Evolutionary conservation across 2,797 vertebrate genomes (phyloP), one percentile per base, ranked within the genome.

Genomic region (Momotus momota): DNA sequence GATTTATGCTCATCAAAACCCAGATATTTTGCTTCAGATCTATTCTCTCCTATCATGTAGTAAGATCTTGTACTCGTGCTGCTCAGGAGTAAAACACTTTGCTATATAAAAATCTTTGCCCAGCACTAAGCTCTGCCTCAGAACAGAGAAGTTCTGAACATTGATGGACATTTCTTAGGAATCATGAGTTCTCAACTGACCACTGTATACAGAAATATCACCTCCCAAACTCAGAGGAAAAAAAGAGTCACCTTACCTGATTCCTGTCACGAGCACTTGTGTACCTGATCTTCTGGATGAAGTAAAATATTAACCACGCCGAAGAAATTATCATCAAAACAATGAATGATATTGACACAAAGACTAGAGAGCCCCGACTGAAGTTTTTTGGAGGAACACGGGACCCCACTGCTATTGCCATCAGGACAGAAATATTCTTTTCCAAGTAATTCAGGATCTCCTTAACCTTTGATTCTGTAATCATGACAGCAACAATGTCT

Each of bases 241-340:
- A 57, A 79, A 75, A 5, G 6, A 73, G 10, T 38, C 3, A 31
- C 55, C 97, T 98, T 96, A 99, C 99, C 99, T 99, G 99, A 97
- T 99, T 99, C 93, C 99, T 98, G 97, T 99, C 99, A 7, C 99
- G 98, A 78, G 99, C 98, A 45, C 98, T 99, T 92, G 98, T 99
- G 97, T 99, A 99, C 96, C 99, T 99, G 95, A 99, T 99, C 98
- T 99, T 99, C 98, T 99, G 99, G 91, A 99, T 99, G 98, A 99
- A 99, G 98, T 99, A 99, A 98, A 99, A 99, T 97, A 99, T 99
- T 95, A 99, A 98, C 99, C 99, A 99, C 0, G 99, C 99, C 9
- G 99, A 99, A 48, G 99, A 99, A 98, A 99, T 99, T 88, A 99
- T 99, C 99, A 99, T 99, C 96, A 99, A 98, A 87, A 99, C 99